phyloP scores from a whole-genome alignment of 2,113 vertebrate genomes.

The Oenanthe oenanthe region DNA sequence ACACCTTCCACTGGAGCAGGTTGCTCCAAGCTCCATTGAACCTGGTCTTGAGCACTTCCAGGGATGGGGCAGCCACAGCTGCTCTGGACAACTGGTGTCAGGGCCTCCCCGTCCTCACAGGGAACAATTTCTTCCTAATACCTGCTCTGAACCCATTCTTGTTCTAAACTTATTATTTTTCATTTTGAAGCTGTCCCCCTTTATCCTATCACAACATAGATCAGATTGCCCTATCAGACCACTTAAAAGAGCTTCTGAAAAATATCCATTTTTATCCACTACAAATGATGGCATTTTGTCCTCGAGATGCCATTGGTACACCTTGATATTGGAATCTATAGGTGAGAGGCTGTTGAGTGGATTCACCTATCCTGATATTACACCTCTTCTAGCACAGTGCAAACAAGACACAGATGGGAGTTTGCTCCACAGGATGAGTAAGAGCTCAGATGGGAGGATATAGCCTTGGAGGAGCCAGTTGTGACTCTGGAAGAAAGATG shows the following conservation, averaged over 20 bases:
- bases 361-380: not conserved
- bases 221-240: not conserved
- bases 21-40: not conserved
- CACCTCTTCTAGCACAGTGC: not conserved
- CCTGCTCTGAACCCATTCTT: not conserved
- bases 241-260: not conserved
- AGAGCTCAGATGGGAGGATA: not conserved
- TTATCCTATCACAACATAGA: not conserved
- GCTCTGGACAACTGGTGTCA: not conserved
- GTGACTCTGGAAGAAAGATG: not conserved
- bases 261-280: not conserved
- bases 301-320: fast-evolving
- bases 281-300: not conserved
- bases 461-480: not conserved
- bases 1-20: fast-evolving
- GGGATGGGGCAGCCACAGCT: not conserved
- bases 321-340: not conserved
- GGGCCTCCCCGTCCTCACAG: not conserved
- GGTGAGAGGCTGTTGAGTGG: not conserved
- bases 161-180: not conserved
- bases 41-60: not conserved
- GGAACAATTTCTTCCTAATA: not conserved
- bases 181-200: not conserved
- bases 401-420: not conserved
- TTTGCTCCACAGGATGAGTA: not conserved